phyloP scores from a whole-genome alignment of 2,888 invertebrate genomes.

The Pandemis heparana region DNA sequence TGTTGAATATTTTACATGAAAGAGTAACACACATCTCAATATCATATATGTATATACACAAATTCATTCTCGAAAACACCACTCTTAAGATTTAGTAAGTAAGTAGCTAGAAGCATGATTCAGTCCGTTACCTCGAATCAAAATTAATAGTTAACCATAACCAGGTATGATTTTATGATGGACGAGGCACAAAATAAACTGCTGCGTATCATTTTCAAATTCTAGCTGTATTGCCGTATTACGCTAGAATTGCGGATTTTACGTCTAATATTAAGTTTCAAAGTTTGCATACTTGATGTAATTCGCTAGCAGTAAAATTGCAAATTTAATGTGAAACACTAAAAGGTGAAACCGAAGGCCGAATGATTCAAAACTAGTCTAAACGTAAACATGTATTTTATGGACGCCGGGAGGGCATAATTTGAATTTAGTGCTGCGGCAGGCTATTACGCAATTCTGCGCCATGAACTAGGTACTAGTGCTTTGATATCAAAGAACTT shows the following conservation, averaged over 20 bases:
- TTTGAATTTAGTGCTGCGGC: conserved; percentile 43
- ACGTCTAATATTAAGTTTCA: conserved; percentile 29
- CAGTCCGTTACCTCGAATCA: too few species aligned
- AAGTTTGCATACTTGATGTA: conserved; percentile 19
- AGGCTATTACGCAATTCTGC: conserved; percentile 41
- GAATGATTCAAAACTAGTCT: conserved; percentile 36
- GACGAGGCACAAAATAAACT: background rate
- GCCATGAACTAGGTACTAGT: conserved; percentile 14
- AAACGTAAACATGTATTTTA: conserved; percentile 43
- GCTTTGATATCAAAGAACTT: conserved; percentile 32
- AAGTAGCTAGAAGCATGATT: too few species aligned
- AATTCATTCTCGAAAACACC: too few species aligned
- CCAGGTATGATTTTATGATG: background rate
- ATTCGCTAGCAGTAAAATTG: conserved; percentile 26
- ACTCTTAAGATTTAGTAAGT: too few species aligned
- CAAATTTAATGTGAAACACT: conserved; percentile 38
- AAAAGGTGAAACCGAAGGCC: conserved; percentile 38
- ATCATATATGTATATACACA: too few species aligned
- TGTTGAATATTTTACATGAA: too few species aligned
- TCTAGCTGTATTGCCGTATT: background rate
- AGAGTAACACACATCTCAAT: too few species aligned
- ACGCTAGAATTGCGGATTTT: background rate
- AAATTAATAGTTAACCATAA: too few species aligned
- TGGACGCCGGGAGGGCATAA: conserved; percentile 31
- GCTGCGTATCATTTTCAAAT: background rate